Percentiles rank a stretch among this genome's conserved stretches.
phyloP scores from a whole-genome alignment of 2,888 invertebrate species.

The Holacanthella duospinosa region DNA sequence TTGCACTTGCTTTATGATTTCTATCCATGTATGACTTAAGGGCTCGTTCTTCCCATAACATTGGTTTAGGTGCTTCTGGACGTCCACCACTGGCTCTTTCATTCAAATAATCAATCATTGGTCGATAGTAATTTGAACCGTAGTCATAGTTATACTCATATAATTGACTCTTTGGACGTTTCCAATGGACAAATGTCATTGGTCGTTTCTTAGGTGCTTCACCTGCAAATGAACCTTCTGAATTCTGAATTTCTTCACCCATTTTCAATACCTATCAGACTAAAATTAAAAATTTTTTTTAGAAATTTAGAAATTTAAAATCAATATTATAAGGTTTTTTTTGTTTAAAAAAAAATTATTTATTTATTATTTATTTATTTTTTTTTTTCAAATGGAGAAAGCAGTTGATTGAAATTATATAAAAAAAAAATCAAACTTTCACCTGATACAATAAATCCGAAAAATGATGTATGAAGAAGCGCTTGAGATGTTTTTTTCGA shows the following conservation, averaged over 20 bases:
- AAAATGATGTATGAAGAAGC: no score
- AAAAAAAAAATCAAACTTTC: no score
- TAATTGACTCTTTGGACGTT: slow-evolving; percentile 30
- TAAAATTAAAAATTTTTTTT: slow-evolving; percentile 1
- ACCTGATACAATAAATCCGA: no score
- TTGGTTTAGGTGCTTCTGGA: slow-evolving; percentile 27
- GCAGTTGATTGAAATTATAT: background rate
- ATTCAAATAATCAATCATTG: slow-evolving; percentile 74
- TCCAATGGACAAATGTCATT: slow-evolving; percentile 35
- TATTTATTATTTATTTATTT: slow-evolving; percentile 3
- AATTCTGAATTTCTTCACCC: background rate
- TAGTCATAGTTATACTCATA: slow-evolving; percentile 65
- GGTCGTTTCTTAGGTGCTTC: slow-evolving; percentile 31
- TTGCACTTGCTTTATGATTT: slow-evolving; percentile 21
- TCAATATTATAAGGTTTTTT: background rate
- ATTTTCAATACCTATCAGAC: background rate
- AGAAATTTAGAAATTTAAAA: no score
- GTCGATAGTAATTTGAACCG: slow-evolving; percentile 74
- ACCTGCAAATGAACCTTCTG: slow-evolving; percentile 31
- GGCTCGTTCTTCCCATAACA: slow-evolving; percentile 36
- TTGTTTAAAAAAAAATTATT: background rate
- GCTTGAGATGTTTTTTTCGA: no score
- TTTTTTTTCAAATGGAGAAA: background rate
- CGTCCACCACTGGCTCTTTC: slow-evolving; percentile 28
- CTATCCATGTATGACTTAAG: slow-evolving; percentile 32